These are phyloP conservation scores for Prinia subflava DNA, from an alignment of 2,113 vertebrate genomes.

Conservation along the genomic window DNA sequence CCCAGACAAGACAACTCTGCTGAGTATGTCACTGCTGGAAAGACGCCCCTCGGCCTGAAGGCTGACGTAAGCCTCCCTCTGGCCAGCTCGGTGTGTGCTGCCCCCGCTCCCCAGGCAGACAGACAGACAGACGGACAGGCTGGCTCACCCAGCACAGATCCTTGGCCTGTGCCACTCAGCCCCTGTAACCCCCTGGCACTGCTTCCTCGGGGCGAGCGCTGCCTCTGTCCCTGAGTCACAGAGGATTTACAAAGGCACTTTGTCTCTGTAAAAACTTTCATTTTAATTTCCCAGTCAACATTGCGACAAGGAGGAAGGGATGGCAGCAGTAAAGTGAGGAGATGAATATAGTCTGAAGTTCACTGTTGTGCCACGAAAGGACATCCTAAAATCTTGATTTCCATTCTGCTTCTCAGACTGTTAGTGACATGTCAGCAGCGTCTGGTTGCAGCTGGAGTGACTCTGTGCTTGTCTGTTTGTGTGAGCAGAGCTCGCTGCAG, in stretches of 20 bases:
- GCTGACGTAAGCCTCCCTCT: not conserved
- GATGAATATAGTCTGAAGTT: not conserved
- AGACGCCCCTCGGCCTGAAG: not conserved
- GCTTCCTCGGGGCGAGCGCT: fast-evolving
- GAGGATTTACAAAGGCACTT: not conserved
- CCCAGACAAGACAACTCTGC: not conserved
- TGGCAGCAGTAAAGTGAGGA: not conserved
- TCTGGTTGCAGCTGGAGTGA: not conserved
- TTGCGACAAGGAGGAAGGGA: not conserved
- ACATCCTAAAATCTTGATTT: not conserved
- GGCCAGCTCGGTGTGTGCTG: not conserved
- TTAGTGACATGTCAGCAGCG: not conserved
- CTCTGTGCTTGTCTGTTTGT: not conserved
- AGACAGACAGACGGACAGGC: not conserved
- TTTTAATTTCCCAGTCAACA: constrained; percentile 27
- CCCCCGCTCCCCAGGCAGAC: not conserved
- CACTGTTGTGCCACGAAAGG: constrained; percentile 1
- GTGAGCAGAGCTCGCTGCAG: not conserved
- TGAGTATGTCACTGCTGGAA: not conserved
- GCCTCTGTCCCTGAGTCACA: not conserved
- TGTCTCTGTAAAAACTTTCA: not conserved
- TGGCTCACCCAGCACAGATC: not conserved
- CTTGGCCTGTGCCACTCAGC: not conserved
- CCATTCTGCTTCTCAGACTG: not conserved
- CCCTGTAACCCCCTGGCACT: not conserved